Evolutionary conservation across 2,113 vertebrate species (phyloP).

Genomic region (Aviceda subcristata): DNA sequence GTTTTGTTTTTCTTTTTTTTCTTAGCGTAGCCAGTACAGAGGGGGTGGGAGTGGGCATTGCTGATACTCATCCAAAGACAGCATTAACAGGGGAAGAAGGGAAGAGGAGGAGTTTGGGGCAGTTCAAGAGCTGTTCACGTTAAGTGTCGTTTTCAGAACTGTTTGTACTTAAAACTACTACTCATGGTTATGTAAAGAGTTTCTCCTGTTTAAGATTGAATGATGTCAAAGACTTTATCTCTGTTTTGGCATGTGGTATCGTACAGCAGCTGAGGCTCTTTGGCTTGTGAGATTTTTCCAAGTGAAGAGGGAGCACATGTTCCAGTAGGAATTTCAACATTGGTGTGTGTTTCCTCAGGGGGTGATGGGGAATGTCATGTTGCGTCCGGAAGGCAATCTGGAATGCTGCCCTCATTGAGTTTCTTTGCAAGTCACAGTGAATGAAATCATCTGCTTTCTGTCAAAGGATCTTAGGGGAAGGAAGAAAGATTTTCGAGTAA

Average conservation of each 20-base stretch:
- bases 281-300: not conserved
- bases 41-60: not conserved
- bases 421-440: not conserved
- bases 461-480: not conserved
- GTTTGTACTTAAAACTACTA: not conserved
- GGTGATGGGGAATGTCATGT: slow-evolving; percentile 33
- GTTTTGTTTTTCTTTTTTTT: not conserved
- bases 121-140: not conserved
- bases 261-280: slow-evolving; percentile 34
- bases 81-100: not conserved
- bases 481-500: not conserved
- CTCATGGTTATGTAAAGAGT: not conserved
- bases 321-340: not conserved
- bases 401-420: slow-evolving; percentile 5
- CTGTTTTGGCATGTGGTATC: not conserved
- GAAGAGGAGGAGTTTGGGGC: not conserved
- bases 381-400: slow-evolving; percentile 1
- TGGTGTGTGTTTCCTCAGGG: slow-evolving; percentile 1
- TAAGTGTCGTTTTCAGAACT: not conserved
- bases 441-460: slow-evolving; percentile 36
- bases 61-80: not conserved
- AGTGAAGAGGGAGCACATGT: slow-evolving; percentile 3
- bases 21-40: not conserved
- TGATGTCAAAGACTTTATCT: not conserved
- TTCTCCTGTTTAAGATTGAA: slow-evolving; percentile 10